These are phyloP conservation scores for Phymastichus coffea DNA, from an alignment of 1,140 invertebrate genomes.

Conservation along the genomic window DNA sequence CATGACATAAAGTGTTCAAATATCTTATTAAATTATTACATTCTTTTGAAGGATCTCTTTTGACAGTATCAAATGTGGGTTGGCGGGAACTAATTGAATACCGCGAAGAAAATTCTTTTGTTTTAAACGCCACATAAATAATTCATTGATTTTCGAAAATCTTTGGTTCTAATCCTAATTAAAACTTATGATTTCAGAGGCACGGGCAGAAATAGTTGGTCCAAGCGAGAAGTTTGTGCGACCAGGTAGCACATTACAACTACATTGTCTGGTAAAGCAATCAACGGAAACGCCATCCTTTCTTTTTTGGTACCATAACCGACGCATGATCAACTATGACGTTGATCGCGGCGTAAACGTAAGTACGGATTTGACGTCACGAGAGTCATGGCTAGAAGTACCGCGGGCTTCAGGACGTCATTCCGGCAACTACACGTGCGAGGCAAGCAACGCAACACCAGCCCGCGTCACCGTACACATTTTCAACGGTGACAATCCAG, in stretches of 20 bases:
- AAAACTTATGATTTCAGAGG: too few species aligned
- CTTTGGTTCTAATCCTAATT: too few species aligned
- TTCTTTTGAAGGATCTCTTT: too few species aligned
- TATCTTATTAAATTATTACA: too few species aligned
- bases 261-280: conserved; percentile 77
- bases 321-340: conserved; percentile 88
- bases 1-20: too few species aligned
- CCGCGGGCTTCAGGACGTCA: conserved; percentile 68
- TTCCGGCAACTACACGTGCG: conserved; percentile 86
- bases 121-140: too few species aligned
- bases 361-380: conserved; percentile 64
- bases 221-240: conserved; percentile 83
- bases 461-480: conserved; percentile 84
- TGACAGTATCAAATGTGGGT: too few species aligned
- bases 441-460: conserved; percentile 80
- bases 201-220: conserved; percentile 80
- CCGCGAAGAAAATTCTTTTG: too few species aligned
- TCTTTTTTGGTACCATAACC: conserved; percentile 90
- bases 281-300: conserved; percentile 81
- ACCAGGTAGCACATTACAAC: conserved; percentile 76
- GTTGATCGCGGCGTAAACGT: conserved; percentile 80
- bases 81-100: too few species aligned
- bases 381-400: conserved; percentile 67
- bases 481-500: conserved; percentile 72
- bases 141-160: too few species aligned